Conservation (phyloP, 2,797 vertebrate genomes). For the Artibeus jamaicensis region DNA sequence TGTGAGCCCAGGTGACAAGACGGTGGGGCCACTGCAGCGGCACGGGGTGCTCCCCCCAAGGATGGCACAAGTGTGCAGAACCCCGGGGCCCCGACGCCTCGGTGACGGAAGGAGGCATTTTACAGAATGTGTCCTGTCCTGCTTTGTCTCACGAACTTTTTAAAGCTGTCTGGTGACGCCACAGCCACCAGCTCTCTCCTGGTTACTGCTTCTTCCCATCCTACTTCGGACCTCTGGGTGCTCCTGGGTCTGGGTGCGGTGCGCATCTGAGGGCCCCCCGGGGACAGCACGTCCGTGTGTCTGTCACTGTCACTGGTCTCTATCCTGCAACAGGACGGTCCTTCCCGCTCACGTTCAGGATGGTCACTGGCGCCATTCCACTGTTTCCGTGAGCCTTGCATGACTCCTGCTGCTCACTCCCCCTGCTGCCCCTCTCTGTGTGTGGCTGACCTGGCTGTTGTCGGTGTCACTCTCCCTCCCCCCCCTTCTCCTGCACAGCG, state of each 20-base stretch:
- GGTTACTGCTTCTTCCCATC: neutral
- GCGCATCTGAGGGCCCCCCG: neutral
- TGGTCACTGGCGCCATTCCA: neutral
- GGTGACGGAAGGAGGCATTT: neutral
- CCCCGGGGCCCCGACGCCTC: neutral
- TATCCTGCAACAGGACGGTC: neutral
- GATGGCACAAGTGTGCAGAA: neutral
- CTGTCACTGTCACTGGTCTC: neutral
- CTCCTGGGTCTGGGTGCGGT: neutral
- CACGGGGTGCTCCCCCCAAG: neutral
- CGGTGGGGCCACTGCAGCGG: accelerated
- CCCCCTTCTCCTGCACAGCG: neutral
- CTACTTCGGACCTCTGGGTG: neutral
- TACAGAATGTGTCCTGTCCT: neutral
- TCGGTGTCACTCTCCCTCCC: neutral
- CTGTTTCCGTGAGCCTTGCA: neutral
- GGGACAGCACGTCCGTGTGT: neutral
- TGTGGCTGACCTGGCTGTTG: neutral
- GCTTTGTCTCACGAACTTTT: neutral
- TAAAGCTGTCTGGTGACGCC: neutral
- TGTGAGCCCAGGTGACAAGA: accelerated
- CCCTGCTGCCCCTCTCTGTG: neutral
- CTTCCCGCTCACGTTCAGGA: neutral
- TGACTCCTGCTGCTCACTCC: neutral
- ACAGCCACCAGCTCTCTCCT: neutral